These are phyloP conservation scores for Girardinichthys multiradiatus DNA, from an alignment of 2,113 vertebrate genomes.

Conservation along the genomic window DNA sequence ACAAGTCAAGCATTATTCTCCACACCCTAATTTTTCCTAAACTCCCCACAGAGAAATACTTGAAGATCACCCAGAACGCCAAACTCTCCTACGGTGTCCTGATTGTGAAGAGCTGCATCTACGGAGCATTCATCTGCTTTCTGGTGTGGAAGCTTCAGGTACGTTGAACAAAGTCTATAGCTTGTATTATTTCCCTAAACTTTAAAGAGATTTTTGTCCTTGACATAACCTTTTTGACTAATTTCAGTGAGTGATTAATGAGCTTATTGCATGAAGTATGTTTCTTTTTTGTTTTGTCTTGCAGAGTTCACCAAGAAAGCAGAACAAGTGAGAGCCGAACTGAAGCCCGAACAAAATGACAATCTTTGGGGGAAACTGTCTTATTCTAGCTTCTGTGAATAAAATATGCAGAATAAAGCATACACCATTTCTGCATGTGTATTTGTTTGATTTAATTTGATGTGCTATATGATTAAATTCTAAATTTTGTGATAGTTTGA, in stretches of 20 bases:
- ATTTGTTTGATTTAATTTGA: no score
- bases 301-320: not conserved
- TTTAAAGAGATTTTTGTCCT: no score
- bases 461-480: no score
- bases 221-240: no score
- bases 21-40: no score
- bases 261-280: not conserved
- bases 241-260: not conserved
- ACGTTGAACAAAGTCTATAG: not conserved
- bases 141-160: slow-evolving; percentile 68
- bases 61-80: slow-evolving; percentile 23
- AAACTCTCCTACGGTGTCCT: slow-evolving; percentile 58
- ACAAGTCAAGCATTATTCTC: no score
- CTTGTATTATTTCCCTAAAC: no score
- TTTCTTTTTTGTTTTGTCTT: not conserved
- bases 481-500: no score
- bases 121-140: slow-evolving; percentile 53
- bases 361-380: not conserved
- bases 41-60: slow-evolving; percentile 35
- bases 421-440: no score
- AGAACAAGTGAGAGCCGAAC: not conserved
- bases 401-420: not conserved
- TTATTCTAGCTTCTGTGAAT: not conserved
- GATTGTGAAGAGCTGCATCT: slow-evolving; percentile 64
- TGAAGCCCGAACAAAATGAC: not conserved